These are phyloP conservation scores for Orientallactaga bullata DNA, from an alignment of 2,113 vertebrate species.

Conservation along the genomic window DNA sequence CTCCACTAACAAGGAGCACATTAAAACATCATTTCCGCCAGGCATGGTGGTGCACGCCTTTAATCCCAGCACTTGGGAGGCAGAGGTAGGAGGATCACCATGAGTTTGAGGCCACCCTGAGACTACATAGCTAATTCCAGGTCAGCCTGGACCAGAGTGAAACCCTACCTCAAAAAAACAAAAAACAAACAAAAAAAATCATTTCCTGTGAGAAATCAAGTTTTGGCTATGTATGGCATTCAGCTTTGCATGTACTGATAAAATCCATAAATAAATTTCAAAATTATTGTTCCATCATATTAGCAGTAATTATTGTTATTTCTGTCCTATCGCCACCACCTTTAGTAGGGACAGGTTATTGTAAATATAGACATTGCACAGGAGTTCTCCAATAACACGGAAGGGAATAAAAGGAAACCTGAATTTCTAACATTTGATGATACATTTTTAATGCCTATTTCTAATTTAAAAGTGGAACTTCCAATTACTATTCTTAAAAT, in stretches of 20 bases:
- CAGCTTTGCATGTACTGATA: neutral
- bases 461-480: slow-evolving; percentile 37
- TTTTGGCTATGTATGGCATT: neutral
- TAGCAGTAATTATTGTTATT: neutral
- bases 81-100: too few species aligned
- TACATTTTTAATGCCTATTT: slow-evolving; percentile 7
- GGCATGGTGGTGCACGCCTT: too few species aligned
- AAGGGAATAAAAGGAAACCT: slow-evolving; percentile 10
- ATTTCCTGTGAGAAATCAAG: slow-evolving; percentile 10
- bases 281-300: neutral
- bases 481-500: slow-evolving; percentile 24
- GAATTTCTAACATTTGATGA: neutral
- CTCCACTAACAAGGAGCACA: slow-evolving; percentile 23
- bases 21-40: slow-evolving; percentile 47
- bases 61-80: too few species aligned
- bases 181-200: neutral
- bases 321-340: neutral
- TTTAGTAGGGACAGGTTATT: neutral
- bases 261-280: slow-evolving; percentile 1
- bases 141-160: too few species aligned
- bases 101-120: too few species aligned
- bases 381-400: slow-evolving; percentile 28
- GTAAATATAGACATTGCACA: neutral
- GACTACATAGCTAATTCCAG: too few species aligned
- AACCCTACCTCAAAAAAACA: too few species aligned